Base-by-base conservation (phyloP, 2,113 vertebrate species). In the Ictalurus furcatus region DNA sequence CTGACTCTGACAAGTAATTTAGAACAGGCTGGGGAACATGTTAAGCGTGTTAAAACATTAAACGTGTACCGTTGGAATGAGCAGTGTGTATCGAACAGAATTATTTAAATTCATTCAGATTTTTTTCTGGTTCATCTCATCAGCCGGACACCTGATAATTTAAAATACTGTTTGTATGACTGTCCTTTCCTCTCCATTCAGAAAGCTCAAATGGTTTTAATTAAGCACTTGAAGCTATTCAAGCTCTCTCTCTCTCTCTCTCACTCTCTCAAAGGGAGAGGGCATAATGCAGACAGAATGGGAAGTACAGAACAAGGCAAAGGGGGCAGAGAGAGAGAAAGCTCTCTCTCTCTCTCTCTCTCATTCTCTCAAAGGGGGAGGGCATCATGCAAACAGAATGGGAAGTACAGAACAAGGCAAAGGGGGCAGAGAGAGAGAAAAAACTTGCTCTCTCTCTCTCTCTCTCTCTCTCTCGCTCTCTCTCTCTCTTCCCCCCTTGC, bases 151-250 rank as follows among this genome's bases (percentile, higher is more conserved):
- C 34, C 19, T 80, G 80, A 91, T 87, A 71, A 88, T 90, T 80
- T 61, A 34, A 87, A 85, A 81, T 44, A 40, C 71, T 9, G 0
- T 44, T 17, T 71, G 63, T 59, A 58, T 87, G 73, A 54, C 67
- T 71, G 48, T 21, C 4, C 84, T 90, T 86, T 67, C 30, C 59
- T 89, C 8, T 74, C 61, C n/a, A 54, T 87, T n/a, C 54, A 59
- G 67, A 89, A 67, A 84, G 61, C 87, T 87, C 85, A 88, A 87
- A 87, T 93, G 90, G 90, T 91, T 93, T 89, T 93, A 91, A 93
- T 92, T 93, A 93, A n/a, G 73, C 65, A 21, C 30, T 80, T 67
- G 69, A 84, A 85, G 89, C 82, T 87, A 85, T 69, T 84, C 74
- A 71, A 85, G 61, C 85, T 88, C 83, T 78, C 25, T 88, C 2